Percentiles rank a stretch among this genome's conserved stretches.
phyloP scores from a whole-genome alignment of 2,797 vertebrate species.

The Sebastiscus tertius region DNA sequence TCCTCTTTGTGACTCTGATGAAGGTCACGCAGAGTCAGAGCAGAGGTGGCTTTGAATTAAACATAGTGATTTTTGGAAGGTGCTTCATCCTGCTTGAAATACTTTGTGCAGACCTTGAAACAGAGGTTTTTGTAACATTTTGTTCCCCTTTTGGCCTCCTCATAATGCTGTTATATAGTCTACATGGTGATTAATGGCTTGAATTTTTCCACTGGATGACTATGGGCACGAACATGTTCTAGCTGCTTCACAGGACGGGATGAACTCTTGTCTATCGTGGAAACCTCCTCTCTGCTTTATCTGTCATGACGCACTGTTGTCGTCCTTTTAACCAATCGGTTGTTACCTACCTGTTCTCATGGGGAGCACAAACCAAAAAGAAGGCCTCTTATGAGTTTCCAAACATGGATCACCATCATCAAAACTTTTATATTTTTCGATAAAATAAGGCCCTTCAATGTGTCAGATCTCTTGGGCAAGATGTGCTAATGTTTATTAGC shows the following conservation, averaged over 20 bases:
- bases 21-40: constrained; percentile 21
- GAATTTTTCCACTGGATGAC: constrained; percentile 63
- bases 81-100: constrained; percentile 6
- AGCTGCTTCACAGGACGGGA: constrained; percentile 47
- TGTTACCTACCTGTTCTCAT: not conserved
- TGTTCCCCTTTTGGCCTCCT: constrained; percentile 21
- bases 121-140: constrained; percentile 37
- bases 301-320: not conserved
- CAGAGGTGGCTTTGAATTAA: constrained; percentile 15
- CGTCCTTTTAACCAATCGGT: not conserved
- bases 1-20: constrained; percentile 11
- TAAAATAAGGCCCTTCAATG: not conserved
- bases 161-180: constrained; percentile 1
- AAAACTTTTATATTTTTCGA: not conserved
- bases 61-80: constrained; percentile 15
- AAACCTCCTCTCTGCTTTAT: constrained; percentile 32
- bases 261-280: constrained; percentile 45
- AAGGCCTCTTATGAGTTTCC: not conserved
- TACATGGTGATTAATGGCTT: constrained; percentile 58
- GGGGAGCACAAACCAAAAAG: not conserved
- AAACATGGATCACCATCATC: not conserved
- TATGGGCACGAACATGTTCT: constrained; percentile 62
- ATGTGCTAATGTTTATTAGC: constrained; percentile 1
- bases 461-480: not conserved
- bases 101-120: constrained; percentile 6